Evolutionary conservation across 2,888 invertebrate genomes (phyloP).

Genomic region (Pseudococcus longispinus): DNA sequence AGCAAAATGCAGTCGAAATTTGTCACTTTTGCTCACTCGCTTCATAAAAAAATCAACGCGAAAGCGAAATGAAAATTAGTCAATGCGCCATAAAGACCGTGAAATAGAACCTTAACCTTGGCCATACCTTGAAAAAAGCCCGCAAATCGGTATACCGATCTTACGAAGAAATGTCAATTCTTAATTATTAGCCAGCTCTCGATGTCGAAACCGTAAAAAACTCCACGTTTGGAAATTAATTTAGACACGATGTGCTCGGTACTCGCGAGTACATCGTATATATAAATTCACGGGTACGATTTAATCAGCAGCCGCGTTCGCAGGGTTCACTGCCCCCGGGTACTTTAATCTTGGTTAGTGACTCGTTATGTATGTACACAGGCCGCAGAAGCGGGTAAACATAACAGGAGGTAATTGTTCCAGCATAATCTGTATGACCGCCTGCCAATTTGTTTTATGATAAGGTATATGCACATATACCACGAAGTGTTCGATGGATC

Average conservation of each 20-base stretch:
- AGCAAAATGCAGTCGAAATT: not conserved
- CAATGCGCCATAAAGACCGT: not conserved
- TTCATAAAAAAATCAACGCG: not conserved
- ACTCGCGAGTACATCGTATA: not conserved
- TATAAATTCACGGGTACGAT: not conserved
- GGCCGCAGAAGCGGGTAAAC: constrained; percentile 23
- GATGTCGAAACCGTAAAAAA: not conserved
- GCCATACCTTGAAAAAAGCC: not conserved
- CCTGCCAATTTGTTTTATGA: constrained; percentile 15
- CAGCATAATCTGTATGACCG: not conserved
- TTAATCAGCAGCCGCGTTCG: not conserved
- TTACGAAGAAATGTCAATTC: not conserved
- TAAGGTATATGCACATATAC: not conserved
- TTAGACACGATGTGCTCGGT: not conserved
- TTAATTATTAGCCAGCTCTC: not conserved
- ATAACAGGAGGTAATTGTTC: not conserved
- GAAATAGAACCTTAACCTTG: not conserved
- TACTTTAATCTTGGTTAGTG: not conserved
- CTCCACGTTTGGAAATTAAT: not conserved
- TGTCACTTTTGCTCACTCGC: not conserved
- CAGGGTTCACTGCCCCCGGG: constrained; percentile 15
- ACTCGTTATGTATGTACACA: not conserved
- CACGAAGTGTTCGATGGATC: not conserved
- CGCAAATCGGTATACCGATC: not conserved
- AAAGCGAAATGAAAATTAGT: not conserved